These are phyloP conservation scores for Julus scanicus DNA, from an alignment of 2,888 invertebrate genomes.

Conservation along the genomic window DNA sequence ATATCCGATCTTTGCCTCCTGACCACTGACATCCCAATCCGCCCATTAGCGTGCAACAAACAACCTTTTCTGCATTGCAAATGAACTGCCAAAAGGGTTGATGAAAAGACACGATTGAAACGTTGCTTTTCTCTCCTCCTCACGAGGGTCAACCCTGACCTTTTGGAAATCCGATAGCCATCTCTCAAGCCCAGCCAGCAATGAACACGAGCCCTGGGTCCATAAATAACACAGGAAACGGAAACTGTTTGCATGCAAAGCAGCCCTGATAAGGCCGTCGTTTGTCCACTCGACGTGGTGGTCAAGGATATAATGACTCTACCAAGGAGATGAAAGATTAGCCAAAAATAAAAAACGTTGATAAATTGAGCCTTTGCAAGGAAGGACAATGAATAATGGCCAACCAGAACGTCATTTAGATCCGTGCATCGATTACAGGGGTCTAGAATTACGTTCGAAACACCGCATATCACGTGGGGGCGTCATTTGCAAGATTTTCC, in stretches of 20 bases:
- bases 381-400: constrained; percentile 33
- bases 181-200: constrained; percentile 12
- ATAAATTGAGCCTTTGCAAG: background rate
- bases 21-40: background rate
- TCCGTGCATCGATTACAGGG: background rate
- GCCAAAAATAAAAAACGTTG: background rate
- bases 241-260: constrained; percentile 28
- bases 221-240: constrained; percentile 21
- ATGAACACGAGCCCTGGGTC: constrained; percentile 3
- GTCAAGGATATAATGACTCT: background rate
- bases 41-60: background rate
- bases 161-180: background rate
- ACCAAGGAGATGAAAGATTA: background rate
- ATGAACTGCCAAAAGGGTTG: background rate
- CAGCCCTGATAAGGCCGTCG: constrained; percentile 6
- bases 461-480: background rate
- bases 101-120: constrained; percentile 27
- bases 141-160: constrained; percentile 26
- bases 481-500: background rate
- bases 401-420: background rate
- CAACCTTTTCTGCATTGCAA: constrained; percentile 7
- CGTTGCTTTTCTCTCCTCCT: background rate
- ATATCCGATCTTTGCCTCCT: background rate
- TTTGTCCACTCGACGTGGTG: constrained; percentile 22
- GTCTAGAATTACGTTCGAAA: background rate